Evolutionary conservation across 1,140 invertebrate species (phyloP).

Genomic region (Drosophila athabasca): DNA sequence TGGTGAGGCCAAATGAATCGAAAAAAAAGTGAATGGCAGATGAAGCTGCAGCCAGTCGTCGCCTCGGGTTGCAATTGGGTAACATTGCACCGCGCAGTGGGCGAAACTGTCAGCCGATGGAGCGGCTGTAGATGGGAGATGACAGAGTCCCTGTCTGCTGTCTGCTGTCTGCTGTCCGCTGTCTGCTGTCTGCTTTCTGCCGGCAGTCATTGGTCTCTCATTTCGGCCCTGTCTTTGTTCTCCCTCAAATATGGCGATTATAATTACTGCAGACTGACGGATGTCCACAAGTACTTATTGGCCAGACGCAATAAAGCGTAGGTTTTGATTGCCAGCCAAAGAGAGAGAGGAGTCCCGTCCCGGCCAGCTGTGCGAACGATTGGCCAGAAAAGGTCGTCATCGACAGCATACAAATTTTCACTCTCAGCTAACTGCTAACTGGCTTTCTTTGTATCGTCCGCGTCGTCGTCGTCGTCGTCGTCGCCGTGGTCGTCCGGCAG

Average conservation of each 20-base stretch:
- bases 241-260: conserved; percentile 35
- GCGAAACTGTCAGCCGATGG: conserved; percentile 50
- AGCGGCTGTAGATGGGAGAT: not conserved
- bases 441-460: conserved; percentile 34
- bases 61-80: conserved; percentile 63
- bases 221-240: conserved; percentile 3
- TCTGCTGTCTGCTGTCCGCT: conserved; percentile 18
- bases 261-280: conserved; percentile 30
- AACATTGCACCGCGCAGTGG: conserved; percentile 55
- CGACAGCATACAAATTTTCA: conserved; percentile 51
- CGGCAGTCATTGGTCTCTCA: conserved; percentile 18
- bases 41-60: conserved; percentile 28
- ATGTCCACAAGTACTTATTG: conserved; percentile 15
- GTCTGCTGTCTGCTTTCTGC: conserved; percentile 23
- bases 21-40: conserved; percentile 74
- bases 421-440: conserved; percentile 39
- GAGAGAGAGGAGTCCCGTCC: conserved; percentile 1
- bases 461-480: conserved; percentile 6
- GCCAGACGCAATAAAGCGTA: not conserved
- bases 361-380: conserved; percentile 30
- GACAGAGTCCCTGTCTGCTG: conserved; percentile 29
- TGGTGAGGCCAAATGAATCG: conserved; percentile 40
- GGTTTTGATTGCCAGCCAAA: conserved; percentile 12
- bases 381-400: conserved; percentile 51
- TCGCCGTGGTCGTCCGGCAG: conserved; percentile 18